Percentiles rank a stretch among this genome's conserved stretches.
Conservation (phyloP, 2,797 vertebrate species). For the Poeciliopsis gracilis region DNA sequence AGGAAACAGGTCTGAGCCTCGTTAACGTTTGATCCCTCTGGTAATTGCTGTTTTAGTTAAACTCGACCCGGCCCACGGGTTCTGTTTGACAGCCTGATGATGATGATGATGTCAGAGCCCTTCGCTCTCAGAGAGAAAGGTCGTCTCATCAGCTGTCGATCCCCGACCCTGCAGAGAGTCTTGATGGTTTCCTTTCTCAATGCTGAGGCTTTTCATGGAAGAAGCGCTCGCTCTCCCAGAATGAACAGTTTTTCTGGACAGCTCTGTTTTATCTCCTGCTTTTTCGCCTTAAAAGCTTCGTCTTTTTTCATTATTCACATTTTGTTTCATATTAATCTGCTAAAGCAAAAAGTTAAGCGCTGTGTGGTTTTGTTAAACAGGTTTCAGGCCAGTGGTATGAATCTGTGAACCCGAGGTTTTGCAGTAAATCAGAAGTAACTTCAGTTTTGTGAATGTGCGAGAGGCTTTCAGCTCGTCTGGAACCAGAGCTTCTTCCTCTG, state of each 20-base stretch:
- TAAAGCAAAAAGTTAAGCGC: background rate
- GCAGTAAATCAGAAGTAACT: background rate
- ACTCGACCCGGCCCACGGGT: constrained; percentile 37
- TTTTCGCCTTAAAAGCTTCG: constrained; percentile 30
- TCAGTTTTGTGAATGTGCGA: background rate
- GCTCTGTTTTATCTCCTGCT: constrained; percentile 17
- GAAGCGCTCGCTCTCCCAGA: constrained; percentile 18
- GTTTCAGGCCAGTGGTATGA: too few relatives aligned
- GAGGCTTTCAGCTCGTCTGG: background rate
- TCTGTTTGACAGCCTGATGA: constrained; percentile 22
- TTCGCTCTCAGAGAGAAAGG: constrained; percentile 15
- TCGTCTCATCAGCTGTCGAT: constrained; percentile 25
- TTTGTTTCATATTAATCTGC: background rate
- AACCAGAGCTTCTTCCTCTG: constrained; percentile 5
- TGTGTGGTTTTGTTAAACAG: too few relatives aligned
- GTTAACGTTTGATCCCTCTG: constrained; percentile 19
- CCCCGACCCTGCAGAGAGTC: constrained; percentile 24
- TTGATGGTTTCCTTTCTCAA: constrained; percentile 53
- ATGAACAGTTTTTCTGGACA: constrained; percentile 6
- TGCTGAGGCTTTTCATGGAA: constrained; percentile 27
- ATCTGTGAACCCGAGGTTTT: background rate
- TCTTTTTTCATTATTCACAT: background rate
- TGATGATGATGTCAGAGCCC: constrained; percentile 9
- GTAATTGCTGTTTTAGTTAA: constrained; percentile 29
- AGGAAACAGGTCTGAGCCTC: constrained; percentile 82